Percentiles rank a stretch among this genome's conserved stretches.
phyloP scores from a whole-genome alignment of 1,140 invertebrate species.

The Drosophila dunni region DNA sequence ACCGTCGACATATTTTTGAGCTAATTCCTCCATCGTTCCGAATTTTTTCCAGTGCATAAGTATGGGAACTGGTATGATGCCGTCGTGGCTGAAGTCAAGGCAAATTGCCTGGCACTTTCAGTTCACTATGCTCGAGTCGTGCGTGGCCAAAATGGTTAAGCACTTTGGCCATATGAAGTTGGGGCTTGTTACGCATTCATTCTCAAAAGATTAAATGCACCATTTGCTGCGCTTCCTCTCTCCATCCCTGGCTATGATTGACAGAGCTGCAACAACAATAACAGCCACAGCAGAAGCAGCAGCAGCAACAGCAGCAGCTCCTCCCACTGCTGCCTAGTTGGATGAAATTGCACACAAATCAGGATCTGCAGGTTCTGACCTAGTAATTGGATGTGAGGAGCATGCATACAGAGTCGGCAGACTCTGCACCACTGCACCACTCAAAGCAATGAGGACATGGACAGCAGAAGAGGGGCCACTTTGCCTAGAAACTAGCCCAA shows the following conservation, averaged over 20 bases:
- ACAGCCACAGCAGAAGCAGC: constrained; percentile 1
- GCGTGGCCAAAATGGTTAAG: constrained; percentile 41
- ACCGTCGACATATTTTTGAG: no score
- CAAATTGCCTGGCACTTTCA: constrained; percentile 55
- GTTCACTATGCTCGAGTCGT: constrained; percentile 42
- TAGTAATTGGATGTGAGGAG: constrained; percentile 79
- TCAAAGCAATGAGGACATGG: constrained; percentile 11
- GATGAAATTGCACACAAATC: constrained; percentile 65
- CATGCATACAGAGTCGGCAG: constrained; percentile 48
- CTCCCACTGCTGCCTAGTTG: constrained; percentile 34
- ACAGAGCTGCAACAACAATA: constrained; percentile 17
- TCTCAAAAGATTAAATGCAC: constrained; percentile 59
- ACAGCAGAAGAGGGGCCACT: constrained; percentile 24
- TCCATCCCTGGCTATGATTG: constrained; percentile 29
- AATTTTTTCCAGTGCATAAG: no score
- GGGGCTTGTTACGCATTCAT: constrained; percentile 47
- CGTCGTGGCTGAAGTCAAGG: constrained; percentile 16
- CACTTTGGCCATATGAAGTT: constrained; percentile 16
- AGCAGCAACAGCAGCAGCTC: constrained; percentile 24
- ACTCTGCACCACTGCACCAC: constrained; percentile 30
- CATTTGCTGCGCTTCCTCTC: constrained; percentile 41
- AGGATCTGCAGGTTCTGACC: constrained; percentile 80
- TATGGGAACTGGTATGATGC: not conserved
- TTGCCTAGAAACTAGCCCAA: constrained; percentile 75
- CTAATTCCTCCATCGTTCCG: no score